Base-by-base conservation (phyloP, 2,797 vertebrate genomes). In the Myotis planiceps region DNA sequence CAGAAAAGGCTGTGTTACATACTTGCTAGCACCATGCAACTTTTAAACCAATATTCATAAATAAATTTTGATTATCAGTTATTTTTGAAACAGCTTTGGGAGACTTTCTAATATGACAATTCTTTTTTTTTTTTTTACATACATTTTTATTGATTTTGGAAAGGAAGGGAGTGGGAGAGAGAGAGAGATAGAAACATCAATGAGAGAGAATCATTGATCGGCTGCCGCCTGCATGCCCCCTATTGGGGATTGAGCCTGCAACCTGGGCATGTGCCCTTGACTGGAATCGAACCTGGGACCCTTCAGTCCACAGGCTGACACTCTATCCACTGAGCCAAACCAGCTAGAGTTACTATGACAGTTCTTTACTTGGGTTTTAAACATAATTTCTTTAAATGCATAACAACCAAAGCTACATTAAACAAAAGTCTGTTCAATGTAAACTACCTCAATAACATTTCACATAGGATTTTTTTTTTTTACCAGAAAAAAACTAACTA, bases 21-120 rank as follows among this genome's bases (percentile, higher is more conserved):
- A 18, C 9, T 63, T 80, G 55, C 21, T 32, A 14, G 49, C 9
- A 13, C 19, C 39, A 29, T 34, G 75, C 29, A 25, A 27, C 81
- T 90, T 95, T 53, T 16, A 90, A 60, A 93, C 23, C n/a, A 82
- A 42, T 29, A 69, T 75, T 21, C 32, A 9, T 74, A 89, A 81
- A 51, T 81, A 15, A 82, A 42, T 85, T 85, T 83, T 88, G 60
- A 66, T 29, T 8, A 55, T 51, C 19, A 49, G 45, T 93, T 92
- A 25, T 83, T 65, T 93, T 83, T 66, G 1, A 68, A 80, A 58
- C 53, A 34, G 15, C 23, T 93, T 82, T 27, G 32, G 12, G 88
- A 94, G 37, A 94, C 27, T 79, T 93, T 85, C 47, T 86, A 53
- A 66, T n/a, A 60, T 42, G 49, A 51, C 16, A 18, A 18, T 18